phyloP scores from a whole-genome alignment of 2,888 invertebrate genomes.

The Agriopis aurantiaria region DNA sequence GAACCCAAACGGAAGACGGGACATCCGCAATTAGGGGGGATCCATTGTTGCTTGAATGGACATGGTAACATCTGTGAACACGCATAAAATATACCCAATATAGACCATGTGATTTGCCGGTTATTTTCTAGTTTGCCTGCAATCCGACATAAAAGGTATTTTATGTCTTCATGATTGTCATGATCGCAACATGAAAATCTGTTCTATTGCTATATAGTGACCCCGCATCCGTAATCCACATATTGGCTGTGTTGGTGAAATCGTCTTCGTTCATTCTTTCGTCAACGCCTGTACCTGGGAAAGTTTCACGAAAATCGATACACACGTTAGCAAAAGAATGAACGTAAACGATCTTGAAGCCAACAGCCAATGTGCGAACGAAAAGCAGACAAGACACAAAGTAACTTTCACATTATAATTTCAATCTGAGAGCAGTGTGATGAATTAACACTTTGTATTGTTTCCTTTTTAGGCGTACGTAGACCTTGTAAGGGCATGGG shows the following conservation, averaged over 20 bases:
- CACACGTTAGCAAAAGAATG: no score
- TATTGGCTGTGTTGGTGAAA: background rate
- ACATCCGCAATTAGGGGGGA: slow-evolving; percentile 51
- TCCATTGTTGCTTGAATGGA: slow-evolving; percentile 32
- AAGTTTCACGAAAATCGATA: no score
- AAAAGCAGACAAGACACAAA: no score
- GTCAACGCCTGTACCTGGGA: no score
- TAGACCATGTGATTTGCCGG: background rate
- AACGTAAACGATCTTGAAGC: no score
- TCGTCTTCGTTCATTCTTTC: no score
- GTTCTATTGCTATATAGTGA: background rate
- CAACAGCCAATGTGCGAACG: no score
- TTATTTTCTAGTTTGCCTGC: background rate
- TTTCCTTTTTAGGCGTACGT: slow-evolving; percentile 91
- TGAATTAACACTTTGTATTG: no score
- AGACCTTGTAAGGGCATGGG: slow-evolving; percentile 95
- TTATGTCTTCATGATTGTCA: background rate
- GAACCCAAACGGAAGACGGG: slow-evolving; percentile 52
- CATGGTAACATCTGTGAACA: slow-evolving; percentile 28
- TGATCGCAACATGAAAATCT: background rate
- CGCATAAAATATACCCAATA: background rate
- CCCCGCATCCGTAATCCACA: background rate
- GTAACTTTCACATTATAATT: no score
- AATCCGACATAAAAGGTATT: background rate
- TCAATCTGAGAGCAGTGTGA: no score